Percentiles rank a stretch among this genome's conserved stretches.
Evolutionary conservation across 2,797 vertebrate species (phyloP).

Genomic region (Falco peregrinus): DNA sequence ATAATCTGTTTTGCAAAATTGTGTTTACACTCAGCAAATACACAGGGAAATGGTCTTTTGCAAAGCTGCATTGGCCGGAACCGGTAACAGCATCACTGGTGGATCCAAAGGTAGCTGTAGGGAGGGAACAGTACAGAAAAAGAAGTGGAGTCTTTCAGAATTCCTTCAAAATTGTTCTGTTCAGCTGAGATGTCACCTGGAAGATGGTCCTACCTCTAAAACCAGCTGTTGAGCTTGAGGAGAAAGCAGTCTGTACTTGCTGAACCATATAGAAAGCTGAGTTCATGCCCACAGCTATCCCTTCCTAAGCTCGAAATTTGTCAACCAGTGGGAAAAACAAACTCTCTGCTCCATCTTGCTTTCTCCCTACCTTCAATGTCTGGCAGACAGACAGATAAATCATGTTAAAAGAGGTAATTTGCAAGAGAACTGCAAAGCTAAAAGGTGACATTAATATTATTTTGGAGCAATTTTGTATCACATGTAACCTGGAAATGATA

Average conservation of each 20-base stretch:
- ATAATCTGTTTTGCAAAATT: background rate
- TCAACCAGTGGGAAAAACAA: background rate
- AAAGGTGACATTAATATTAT: background rate
- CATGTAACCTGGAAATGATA: background rate
- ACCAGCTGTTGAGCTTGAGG: background rate
- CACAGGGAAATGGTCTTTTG: background rate
- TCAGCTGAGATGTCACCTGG: background rate
- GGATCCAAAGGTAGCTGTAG: background rate
- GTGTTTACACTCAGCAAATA: background rate
- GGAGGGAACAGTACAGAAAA: background rate
- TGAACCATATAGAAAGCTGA: background rate
- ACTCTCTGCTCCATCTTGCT: background rate
- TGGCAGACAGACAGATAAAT: background rate
- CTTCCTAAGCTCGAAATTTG: background rate
- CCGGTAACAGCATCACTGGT: background rate
- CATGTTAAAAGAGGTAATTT: background rate
- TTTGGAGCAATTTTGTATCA: background rate
- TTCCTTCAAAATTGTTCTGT: background rate
- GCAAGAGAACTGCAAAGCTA: background rate
- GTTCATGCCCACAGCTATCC: background rate
- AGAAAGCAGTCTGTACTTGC: background rate
- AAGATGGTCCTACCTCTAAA: background rate
- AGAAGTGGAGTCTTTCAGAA: background rate
- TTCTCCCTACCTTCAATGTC: background rate
- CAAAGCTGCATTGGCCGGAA: background rate